Conservation (phyloP, 2,797 vertebrate genomes). For the Gouania willdenowi region DNA sequence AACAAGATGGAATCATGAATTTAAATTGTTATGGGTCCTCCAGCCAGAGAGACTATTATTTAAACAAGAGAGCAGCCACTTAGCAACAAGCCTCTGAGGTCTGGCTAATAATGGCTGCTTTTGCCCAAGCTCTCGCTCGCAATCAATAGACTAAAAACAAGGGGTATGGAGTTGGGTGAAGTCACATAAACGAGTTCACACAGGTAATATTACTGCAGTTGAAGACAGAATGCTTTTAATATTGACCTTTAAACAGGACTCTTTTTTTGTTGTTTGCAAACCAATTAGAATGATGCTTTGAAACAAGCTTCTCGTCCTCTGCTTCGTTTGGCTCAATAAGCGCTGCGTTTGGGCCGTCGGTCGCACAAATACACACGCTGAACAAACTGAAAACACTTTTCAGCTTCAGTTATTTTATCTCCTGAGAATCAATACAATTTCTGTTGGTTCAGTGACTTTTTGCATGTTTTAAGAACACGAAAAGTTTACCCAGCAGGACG, state of each 20-base stretch:
- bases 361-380: no score
- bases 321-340: not conserved
- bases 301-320: not conserved
- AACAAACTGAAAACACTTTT: no score
- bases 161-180: constrained; percentile 13
- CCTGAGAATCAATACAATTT: no score
- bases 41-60: constrained; percentile 23
- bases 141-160: constrained; percentile 48
- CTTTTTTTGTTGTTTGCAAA: not conserved
- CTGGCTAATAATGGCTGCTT: constrained; percentile 28
- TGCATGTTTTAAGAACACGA: no score
- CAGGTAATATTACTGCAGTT: not conserved
- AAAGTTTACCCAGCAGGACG: no score
- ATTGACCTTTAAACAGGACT: not conserved
- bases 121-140: constrained; percentile 25
- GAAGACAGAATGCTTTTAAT: constrained; percentile 13
- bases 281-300: not conserved
- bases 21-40: constrained; percentile 25
- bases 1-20: constrained; percentile 48
- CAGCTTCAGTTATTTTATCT: no score
- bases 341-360: not conserved
- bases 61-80: constrained; percentile 32
- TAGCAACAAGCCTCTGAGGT: constrained; percentile 20
- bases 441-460: no score
- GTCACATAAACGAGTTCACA: constrained; percentile 10